Evolutionary conservation across 1,140 invertebrate genomes (phyloP).

Genomic region (Sminthurinus signatus): DNA sequence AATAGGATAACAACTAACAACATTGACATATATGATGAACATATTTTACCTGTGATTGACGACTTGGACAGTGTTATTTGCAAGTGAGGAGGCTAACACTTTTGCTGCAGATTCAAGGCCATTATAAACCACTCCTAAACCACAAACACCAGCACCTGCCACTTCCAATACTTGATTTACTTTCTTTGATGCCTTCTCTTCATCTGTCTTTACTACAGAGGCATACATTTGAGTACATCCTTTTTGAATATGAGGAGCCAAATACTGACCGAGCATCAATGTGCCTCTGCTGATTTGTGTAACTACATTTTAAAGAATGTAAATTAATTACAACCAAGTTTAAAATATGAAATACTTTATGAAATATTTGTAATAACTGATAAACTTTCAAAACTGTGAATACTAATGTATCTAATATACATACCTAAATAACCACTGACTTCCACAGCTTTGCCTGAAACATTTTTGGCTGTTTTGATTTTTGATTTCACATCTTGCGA

Average conservation of each 20-base stretch:
- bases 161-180: constrained; percentile 59
- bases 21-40: too few species aligned
- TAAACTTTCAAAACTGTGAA: too few species aligned
- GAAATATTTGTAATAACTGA: too few species aligned
- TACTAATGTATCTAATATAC: constrained; percentile 26
- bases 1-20: too few species aligned
- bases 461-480: constrained; percentile 57
- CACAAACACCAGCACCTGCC: constrained; percentile 59
- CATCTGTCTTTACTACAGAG: constrained; percentile 50
- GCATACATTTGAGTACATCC: constrained; percentile 56
- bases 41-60: constrained; percentile 58
- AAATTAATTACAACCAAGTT: constrained; percentile 9
- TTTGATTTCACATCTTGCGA: constrained; percentile 51
- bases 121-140: constrained; percentile 60
- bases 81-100: constrained; percentile 56
- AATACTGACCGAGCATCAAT: constrained; percentile 53
- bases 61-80: constrained; percentile 62
- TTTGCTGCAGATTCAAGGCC: constrained; percentile 60
- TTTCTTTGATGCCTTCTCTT: constrained; percentile 52
- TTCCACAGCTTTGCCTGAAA: constrained; percentile 55
- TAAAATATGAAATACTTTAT: too few species aligned
- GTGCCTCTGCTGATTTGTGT: constrained; percentile 59
- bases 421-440: constrained; percentile 56
- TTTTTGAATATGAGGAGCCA: constrained; percentile 61
- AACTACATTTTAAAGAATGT: constrained; percentile 52